phyloP scores from a whole-genome alignment of 1,140 invertebrate species.

The Drusus annulatus region DNA sequence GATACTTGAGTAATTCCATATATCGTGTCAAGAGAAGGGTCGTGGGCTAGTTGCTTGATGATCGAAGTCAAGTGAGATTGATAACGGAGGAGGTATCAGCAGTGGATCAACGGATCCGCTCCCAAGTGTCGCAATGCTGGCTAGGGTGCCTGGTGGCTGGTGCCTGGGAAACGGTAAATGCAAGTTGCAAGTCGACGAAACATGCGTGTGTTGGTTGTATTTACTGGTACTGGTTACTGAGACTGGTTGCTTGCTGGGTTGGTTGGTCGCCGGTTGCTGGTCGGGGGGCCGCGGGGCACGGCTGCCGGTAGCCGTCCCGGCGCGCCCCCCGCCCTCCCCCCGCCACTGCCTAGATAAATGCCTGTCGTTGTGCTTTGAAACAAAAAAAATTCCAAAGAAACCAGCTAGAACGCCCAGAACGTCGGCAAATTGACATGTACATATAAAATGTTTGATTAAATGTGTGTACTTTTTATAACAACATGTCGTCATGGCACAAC shows the following conservation, averaged over 20 bases:
- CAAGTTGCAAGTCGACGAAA: background rate
- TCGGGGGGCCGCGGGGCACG: background rate
- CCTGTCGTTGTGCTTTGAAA: background rate
- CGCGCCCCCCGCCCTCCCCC: slow-evolving; percentile 19
- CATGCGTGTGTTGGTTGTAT: no score
- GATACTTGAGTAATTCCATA: background rate
- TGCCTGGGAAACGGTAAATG: slow-evolving; percentile 20
- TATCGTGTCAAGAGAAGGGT: background rate
- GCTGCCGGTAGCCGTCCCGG: slow-evolving; percentile 18
- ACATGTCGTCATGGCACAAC: background rate
- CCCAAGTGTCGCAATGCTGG: slow-evolving; percentile 7
- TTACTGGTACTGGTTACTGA: no score
- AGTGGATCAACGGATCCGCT: background rate
- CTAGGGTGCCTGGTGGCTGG: no score
- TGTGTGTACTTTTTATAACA: background rate
- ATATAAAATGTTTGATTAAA: no score
- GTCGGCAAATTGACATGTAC: no score
- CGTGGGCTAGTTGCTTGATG: background rate
- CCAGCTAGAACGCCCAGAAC: no score
- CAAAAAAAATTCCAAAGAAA: background rate
- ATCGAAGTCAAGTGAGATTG: slow-evolving; percentile 4
- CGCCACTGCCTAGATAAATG: background rate
- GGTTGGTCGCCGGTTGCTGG: background rate
- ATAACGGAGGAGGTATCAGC: background rate
- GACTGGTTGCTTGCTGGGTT: background rate